These are phyloP conservation scores for Cremastinae sp. DNA, from an alignment of 2,888 invertebrate genomes.

Conservation along the genomic window DNA sequence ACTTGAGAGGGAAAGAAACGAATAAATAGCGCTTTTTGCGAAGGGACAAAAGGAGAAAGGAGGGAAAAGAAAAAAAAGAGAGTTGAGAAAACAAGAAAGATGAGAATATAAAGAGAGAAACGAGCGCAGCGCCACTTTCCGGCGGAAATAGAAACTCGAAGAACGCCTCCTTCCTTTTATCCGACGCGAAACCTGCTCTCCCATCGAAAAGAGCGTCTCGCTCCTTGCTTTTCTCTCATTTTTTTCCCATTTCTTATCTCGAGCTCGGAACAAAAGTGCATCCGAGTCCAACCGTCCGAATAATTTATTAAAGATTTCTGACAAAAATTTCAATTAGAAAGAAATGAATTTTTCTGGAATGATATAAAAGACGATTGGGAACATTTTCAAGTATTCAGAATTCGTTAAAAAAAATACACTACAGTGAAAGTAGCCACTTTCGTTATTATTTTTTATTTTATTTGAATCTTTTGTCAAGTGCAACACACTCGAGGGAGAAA, in stretches of 20 bases:
- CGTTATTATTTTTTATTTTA: too few relatives aligned
- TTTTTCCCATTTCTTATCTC: conserved; percentile 10
- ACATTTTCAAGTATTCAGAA: too few relatives aligned
- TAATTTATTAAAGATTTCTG: too few relatives aligned
- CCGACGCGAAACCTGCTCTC: conserved; percentile 23
- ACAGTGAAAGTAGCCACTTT: too few relatives aligned
- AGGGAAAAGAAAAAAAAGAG: conserved; percentile 28
- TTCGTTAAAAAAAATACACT: too few relatives aligned
- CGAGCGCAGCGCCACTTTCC: conserved; percentile 42
- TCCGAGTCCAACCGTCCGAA: too few relatives aligned
- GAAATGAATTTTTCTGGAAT: too few relatives aligned
- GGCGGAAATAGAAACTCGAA: conserved; percentile 43
- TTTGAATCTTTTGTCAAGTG: background rate
- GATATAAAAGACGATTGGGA: too few relatives aligned
- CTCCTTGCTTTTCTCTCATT: background rate
- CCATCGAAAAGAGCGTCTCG: background rate
- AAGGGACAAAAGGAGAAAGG: conserved; percentile 11
- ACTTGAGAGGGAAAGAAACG: background rate
- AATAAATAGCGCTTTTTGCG: conserved; percentile 34
- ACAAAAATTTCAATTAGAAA: too few relatives aligned
- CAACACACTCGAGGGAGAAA: background rate
- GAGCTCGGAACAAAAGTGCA: background rate
- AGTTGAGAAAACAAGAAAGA: conserved; percentile 24
- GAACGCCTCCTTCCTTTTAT: conserved; percentile 54
- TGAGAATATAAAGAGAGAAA: background rate